Conservation (phyloP, 2,113 vertebrate genomes). For the Siniperca chuatsi region DNA sequence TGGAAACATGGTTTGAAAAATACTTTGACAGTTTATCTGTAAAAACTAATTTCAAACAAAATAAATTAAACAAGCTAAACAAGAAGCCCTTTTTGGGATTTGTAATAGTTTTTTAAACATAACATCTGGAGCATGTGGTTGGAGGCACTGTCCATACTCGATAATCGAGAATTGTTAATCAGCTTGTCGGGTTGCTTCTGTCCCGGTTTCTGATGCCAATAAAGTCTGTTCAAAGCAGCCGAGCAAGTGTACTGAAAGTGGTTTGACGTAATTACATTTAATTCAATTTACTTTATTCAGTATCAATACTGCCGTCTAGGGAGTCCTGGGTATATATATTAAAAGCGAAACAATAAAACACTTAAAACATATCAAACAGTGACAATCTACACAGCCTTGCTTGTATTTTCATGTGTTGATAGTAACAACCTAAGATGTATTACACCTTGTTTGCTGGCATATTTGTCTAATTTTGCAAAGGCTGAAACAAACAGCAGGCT, state of each 20-base stretch:
- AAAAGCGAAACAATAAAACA: neutral
- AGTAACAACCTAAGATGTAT: neutral
- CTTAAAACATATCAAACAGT: neutral
- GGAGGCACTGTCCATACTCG: neutral
- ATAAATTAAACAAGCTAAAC: neutral
- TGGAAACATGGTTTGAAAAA: no score
- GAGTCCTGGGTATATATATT: neutral
- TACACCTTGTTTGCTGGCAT: no score
- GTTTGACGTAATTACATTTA: neutral
- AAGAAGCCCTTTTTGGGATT: neutral
- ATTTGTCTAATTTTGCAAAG: neutral
- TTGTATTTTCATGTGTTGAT: neutral
- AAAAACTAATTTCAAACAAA: neutral
- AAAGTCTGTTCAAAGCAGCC: neutral
- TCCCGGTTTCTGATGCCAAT: neutral
- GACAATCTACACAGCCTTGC: neutral
- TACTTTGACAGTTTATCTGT: no score
- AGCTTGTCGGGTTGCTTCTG: no score
- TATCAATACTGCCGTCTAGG: neutral
- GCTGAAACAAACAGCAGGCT: neutral
- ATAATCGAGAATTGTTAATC: no score
- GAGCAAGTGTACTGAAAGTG: neutral
- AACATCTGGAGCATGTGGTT: neutral
- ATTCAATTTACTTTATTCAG: neutral
- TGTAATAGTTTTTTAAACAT: neutral